These are phyloP conservation scores for Drosophila tristis DNA, from an alignment of 1,140 invertebrate species.

Conservation along the genomic window DNA sequence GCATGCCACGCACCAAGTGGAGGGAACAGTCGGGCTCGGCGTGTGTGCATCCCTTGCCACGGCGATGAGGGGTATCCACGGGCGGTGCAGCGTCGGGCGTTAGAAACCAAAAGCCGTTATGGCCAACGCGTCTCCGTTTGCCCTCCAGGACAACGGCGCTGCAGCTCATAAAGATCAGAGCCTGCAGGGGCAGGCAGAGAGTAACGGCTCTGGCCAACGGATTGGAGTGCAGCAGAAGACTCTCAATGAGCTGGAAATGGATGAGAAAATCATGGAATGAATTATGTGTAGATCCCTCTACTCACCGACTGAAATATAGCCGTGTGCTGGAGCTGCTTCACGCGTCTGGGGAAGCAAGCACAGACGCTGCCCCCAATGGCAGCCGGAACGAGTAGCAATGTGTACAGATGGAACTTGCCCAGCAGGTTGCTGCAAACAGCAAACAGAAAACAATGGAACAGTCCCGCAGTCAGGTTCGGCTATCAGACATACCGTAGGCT, in stretches of 20 bases:
- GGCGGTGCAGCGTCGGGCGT: conserved; percentile 25
- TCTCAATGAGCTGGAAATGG: conserved; percentile 49
- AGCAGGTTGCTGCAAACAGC: conserved; percentile 26
- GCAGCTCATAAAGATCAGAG: conserved; percentile 55
- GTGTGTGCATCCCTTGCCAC: neutral
- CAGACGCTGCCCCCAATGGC: conserved; percentile 38
- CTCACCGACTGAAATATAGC: conserved; percentile 62
- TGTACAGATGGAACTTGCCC: conserved; percentile 41
- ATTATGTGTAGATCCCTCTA: neutral
- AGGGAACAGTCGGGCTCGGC: neutral
- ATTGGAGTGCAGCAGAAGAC: conserved; percentile 41
- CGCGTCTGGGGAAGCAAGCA: conserved; percentile 9
- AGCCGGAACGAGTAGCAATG: conserved; percentile 39
- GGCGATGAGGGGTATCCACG: no score
- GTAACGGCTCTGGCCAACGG: conserved; percentile 24
- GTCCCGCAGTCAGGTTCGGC: neutral
- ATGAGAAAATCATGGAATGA: no score
- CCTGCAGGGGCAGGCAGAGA: conserved; percentile 34
- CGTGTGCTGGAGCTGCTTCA: conserved; percentile 47
- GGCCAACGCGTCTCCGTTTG: conserved; percentile 25
- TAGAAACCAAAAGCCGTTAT: conserved; percentile 65
- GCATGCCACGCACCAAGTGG: conserved; percentile 40
- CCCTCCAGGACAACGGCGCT: conserved; percentile 55
- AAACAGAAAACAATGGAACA: no score
- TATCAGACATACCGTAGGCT: conserved; percentile 33